Percentiles rank a stretch among this genome's conserved stretches.
Evolutionary conservation across 1,140 invertebrate species (phyloP).

Genomic region (Drosophila guanche): DNA sequence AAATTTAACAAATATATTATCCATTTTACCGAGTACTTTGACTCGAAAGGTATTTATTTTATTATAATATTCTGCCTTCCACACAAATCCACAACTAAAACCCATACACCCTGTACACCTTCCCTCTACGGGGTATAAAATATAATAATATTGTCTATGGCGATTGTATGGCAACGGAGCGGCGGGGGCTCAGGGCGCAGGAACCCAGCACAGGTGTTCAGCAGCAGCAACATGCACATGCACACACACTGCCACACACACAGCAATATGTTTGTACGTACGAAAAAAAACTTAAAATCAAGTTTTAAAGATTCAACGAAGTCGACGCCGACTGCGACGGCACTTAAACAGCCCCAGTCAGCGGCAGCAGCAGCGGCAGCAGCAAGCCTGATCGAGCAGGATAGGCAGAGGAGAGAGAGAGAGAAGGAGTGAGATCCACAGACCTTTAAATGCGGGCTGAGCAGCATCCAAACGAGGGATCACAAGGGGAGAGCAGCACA

Average conservation of each 20-base stretch:
- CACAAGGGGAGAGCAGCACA: slow-evolving; percentile 5
- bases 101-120: too few species aligned
- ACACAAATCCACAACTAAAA: too few species aligned
- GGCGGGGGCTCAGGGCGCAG: slow-evolving; percentile 42
- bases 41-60: too few species aligned
- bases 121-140: slow-evolving; percentile 7
- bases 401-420: slow-evolving; percentile 1
- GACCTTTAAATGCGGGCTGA: slow-evolving; percentile 75
- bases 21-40: too few species aligned
- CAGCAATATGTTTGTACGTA: slow-evolving; percentile 11
- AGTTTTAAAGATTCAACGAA: slow-evolving; percentile 79
- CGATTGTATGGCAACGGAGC: not conserved
- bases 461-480: slow-evolving; percentile 67
- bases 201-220: slow-evolving; percentile 81
- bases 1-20: too few species aligned
- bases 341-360: slow-evolving; percentile 67
- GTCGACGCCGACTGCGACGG: slow-evolving; percentile 44
- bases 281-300: slow-evolving; percentile 75
- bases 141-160: slow-evolving; percentile 75
- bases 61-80: too few species aligned
- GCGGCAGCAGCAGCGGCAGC: slow-evolving; percentile 18
- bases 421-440: slow-evolving; percentile 35
- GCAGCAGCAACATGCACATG: slow-evolving; percentile 47
- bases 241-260: slow-evolving; percentile 37
- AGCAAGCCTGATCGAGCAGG: slow-evolving; percentile 9